phyloP scores from a whole-genome alignment of 2,797 vertebrate genomes.

The Dromococcyx pavoninus region DNA sequence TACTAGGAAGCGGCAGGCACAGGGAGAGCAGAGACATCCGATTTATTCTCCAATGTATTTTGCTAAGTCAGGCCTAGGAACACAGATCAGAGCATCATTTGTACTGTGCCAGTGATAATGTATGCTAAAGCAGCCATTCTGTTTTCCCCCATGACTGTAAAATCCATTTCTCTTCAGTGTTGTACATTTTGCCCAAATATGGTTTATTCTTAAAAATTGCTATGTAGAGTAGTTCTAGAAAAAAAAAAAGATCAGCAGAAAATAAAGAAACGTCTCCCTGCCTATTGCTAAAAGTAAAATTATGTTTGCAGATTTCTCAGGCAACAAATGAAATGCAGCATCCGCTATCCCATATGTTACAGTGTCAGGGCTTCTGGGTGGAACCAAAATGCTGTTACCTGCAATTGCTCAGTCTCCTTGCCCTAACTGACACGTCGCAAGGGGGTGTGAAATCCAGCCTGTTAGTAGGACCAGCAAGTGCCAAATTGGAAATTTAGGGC shows the following conservation, averaged over 20 bases:
- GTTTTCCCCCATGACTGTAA: background rate
- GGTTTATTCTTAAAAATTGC: background rate
- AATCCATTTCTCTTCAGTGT: background rate
- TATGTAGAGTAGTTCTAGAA: background rate
- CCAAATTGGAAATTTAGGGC: background rate
- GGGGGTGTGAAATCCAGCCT: background rate
- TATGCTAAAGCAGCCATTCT: background rate
- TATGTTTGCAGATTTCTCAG: background rate
- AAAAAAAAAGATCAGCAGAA: background rate
- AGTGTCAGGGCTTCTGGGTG: background rate
- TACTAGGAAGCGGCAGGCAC: constrained; percentile 48
- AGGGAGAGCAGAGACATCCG: background rate
- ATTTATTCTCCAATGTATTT: background rate
- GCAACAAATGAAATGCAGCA: background rate
- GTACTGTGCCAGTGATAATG: background rate
- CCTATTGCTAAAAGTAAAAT: background rate
- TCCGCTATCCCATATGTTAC: accelerated
- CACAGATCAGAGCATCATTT: constrained; percentile 3
- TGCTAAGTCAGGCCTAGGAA: constrained; percentile 32
- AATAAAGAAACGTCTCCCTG: background rate
- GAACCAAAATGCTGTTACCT: background rate
- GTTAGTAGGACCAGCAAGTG: background rate
- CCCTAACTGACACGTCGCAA: accelerated
- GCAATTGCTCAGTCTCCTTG: background rate
- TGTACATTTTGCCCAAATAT: background rate